Conservation (phyloP, 1,140 invertebrate genomes). For the Latrodectus geometricus region DNA sequence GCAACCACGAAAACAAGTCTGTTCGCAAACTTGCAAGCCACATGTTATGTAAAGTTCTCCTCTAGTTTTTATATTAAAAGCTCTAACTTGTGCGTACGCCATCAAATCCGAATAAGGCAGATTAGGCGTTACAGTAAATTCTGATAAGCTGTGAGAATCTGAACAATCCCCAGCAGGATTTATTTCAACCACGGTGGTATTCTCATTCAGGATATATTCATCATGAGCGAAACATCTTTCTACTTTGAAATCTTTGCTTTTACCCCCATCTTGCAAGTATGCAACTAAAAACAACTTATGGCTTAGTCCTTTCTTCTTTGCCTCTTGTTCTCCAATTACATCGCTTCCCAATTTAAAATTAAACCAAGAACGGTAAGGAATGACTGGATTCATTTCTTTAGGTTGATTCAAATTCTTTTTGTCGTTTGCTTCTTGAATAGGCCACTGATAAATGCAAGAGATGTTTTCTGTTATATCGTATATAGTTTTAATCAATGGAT, state of each 20-base stretch:
- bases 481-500: no score
- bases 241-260: background rate
- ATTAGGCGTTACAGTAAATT: background rate
- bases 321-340: no score
- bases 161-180: background rate
- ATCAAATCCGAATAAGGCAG: background rate
- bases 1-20: background rate
- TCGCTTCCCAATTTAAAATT: no score
- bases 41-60: background rate
- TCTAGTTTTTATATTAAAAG: background rate
- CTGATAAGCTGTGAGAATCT: background rate
- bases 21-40: background rate
- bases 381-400: no score
- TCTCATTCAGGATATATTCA: background rate
- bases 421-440: no score
- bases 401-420: no score
- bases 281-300: background rate
- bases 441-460: no score
- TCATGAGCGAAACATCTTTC: constrained; percentile 6
- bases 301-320: no score
- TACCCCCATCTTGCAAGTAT: background rate
- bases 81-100: background rate
- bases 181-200: background rate
- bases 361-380: no score
- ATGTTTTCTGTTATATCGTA: no score